Evolutionary conservation across 2,797 vertebrate species (phyloP).

Genomic region (Dicrostonyx torquatus): DNA sequence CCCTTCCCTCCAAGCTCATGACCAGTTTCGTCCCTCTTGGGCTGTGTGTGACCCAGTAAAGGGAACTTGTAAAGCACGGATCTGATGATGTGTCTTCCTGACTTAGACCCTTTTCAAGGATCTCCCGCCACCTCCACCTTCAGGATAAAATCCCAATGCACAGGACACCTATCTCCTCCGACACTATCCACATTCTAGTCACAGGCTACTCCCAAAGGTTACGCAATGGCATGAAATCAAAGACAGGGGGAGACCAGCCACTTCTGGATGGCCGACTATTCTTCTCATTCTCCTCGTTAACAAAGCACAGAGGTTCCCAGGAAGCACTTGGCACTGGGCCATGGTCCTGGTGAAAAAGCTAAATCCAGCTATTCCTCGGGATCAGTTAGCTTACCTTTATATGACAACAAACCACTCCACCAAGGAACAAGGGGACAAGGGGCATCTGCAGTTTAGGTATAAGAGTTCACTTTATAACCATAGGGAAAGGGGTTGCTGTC

Average conservation of each 20-base stretch:
- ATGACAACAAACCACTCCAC: background rate
- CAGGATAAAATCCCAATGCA: background rate
- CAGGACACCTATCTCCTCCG: accelerated
- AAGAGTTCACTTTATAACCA: background rate
- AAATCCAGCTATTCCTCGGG: background rate
- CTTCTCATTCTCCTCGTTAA: background rate
- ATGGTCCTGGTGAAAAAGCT: background rate
- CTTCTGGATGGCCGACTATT: background rate
- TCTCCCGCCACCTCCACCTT: background rate
- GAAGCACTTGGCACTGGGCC: background rate
- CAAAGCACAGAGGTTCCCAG: background rate
- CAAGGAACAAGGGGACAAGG: background rate
- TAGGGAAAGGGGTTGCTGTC: too few species aligned
- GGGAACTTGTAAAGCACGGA: background rate
- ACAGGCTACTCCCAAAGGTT: background rate
- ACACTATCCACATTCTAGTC: background rate
- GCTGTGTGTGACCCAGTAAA: background rate
- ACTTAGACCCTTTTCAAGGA: background rate
- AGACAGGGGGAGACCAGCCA: background rate
- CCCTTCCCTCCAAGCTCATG: background rate
- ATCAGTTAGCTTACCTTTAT: background rate
- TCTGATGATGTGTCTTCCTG: background rate
- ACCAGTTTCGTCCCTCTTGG: background rate
- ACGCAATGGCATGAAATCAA: background rate
- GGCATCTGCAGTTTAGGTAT: background rate